These are phyloP conservation scores for Lontra canadensis DNA, from an alignment of 2,113 vertebrate species.

Conservation along the genomic window DNA sequence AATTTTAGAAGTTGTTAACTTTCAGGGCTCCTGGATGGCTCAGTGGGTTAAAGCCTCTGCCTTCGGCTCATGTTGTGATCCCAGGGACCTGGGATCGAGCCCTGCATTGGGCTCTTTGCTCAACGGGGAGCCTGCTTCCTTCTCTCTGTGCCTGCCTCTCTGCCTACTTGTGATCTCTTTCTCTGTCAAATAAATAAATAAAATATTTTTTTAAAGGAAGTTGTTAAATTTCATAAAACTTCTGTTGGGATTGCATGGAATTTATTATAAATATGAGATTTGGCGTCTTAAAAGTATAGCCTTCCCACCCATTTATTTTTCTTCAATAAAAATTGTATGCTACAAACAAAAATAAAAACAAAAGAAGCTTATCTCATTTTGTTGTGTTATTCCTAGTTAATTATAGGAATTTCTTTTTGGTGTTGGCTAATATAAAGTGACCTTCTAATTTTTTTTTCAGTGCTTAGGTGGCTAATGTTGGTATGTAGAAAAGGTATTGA, in stretches of 20 bases:
- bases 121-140: no score
- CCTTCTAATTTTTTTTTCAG: background rate
- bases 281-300: background rate
- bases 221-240: background rate
- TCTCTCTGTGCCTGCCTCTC: no score
- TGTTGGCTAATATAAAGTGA: background rate
- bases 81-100: no score
- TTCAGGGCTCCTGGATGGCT: background rate
- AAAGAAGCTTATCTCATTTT: background rate
- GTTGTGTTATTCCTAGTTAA: background rate
- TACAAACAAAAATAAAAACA: background rate
- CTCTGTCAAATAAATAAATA: no score
- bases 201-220: background rate
- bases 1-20: background rate
- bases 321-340: background rate
- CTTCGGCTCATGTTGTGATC: no score
- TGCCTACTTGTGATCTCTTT: no score
- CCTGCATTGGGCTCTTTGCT: no score
- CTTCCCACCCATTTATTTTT: background rate
- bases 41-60: no score
- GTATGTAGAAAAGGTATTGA: background rate
- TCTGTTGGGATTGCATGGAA: background rate
- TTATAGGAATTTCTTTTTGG: background rate
- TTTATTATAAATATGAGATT: background rate
- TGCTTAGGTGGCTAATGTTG: background rate